Evolutionary conservation across 2,113 vertebrate species (phyloP).

Genomic region (Petroica traversi): DNA sequence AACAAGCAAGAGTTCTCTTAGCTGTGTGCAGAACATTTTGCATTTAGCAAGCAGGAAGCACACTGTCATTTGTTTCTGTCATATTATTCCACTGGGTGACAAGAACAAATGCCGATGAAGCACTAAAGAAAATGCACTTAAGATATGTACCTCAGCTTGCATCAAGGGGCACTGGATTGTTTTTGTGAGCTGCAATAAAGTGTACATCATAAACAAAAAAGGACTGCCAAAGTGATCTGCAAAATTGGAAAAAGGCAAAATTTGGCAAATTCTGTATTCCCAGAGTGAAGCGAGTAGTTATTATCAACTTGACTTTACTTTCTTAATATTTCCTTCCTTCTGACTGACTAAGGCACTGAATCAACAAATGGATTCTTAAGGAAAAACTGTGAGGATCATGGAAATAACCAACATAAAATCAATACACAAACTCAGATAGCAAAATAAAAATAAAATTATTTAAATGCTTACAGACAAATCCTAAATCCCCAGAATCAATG

Average conservation of each 20-base stretch:
- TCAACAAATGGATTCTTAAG: not conserved
- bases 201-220: not conserved
- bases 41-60: conserved; percentile 4
- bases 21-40: not conserved
- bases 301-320: not conserved
- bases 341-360: not conserved
- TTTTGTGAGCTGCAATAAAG: not conserved
- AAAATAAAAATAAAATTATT: not conserved
- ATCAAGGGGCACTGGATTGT: not conserved
- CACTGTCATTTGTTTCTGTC: conserved; percentile 11
- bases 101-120: not conserved
- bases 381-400: conserved; percentile 23
- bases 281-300: not conserved
- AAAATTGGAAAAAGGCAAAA: not conserved
- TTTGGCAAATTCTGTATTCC: not conserved
- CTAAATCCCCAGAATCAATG: not conserved
- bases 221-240: not conserved
- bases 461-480: not conserved
- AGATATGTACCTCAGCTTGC: not conserved
- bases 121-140: not conserved
- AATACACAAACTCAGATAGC: not conserved
- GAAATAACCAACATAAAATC: conserved; percentile 33
- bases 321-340: not conserved
- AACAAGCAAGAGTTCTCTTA: not conserved
- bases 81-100: conserved; percentile 5